Percentiles rank a stretch among this genome's conserved stretches.
Evolutionary conservation across 2,113 vertebrate genomes (phyloP).

Genomic region (Chionomys nivalis): DNA sequence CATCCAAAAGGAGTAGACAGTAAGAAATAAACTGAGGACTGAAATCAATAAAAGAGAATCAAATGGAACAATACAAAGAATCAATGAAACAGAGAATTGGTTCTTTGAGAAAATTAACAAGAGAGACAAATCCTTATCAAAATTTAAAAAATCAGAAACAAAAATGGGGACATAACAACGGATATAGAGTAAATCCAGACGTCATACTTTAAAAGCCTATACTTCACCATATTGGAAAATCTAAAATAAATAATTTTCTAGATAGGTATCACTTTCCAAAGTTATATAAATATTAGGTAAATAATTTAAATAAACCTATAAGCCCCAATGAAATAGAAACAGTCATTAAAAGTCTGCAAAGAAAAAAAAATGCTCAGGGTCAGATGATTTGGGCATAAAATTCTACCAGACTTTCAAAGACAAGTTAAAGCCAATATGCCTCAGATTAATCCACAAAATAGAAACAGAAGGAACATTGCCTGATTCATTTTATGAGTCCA

Average conservation of each 20-base stretch:
- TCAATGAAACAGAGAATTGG: background rate
- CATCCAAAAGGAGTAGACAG: background rate
- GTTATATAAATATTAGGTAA: background rate
- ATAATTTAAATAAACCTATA: background rate
- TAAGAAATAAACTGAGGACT: background rate
- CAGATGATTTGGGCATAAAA: background rate
- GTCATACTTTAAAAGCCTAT: background rate
- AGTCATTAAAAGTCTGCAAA: background rate
- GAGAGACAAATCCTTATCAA: background rate
- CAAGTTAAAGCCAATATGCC: background rate
- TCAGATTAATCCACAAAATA: background rate
- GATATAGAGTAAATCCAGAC: background rate
- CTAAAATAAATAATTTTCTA: background rate
- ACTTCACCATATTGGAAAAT: background rate
- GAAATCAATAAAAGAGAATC: background rate
- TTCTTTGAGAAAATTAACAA: background rate
- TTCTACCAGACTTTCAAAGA: background rate
- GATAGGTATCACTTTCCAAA: background rate
- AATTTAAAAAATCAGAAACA: background rate
- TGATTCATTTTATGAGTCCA: background rate
- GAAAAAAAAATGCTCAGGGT: too few species aligned
- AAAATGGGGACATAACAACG: background rate
- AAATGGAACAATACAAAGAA: background rate
- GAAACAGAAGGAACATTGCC: background rate
- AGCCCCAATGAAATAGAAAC: background rate